Conservation (phyloP, 2,113 vertebrate species). For the Trematocara stigmaticum region DNA sequence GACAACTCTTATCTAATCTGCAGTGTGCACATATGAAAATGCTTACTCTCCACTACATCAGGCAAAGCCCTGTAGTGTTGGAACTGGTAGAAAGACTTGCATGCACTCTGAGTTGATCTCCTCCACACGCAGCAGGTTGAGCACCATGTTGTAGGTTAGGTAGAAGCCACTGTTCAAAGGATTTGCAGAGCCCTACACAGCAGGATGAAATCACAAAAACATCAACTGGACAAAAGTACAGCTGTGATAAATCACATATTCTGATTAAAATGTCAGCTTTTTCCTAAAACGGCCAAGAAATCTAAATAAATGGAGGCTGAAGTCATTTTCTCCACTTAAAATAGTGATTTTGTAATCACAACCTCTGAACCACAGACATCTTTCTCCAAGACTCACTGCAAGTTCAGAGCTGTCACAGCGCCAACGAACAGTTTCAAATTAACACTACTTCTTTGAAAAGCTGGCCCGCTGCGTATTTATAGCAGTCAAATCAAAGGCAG, state of each 20-base stretch:
- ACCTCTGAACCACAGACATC: background rate
- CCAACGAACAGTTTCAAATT: background rate
- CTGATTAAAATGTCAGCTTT: background rate
- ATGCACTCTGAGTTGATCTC: conserved; percentile 98
- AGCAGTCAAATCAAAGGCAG: background rate
- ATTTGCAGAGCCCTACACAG: conserved; percentile 82
- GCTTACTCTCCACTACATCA: conserved; percentile 92
- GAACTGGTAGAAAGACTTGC: conserved; percentile 98
- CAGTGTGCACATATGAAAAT: background rate
- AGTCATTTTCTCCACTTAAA: background rate
- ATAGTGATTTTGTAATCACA: background rate
- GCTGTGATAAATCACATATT: background rate
- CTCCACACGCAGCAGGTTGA: conserved; percentile 93
- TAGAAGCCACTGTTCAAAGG: conserved; percentile 95
- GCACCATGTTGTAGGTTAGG: conserved; percentile 96
- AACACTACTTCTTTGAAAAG: background rate
- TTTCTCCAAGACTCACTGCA: background rate
- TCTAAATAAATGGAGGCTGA: background rate
- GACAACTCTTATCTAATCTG: background rate
- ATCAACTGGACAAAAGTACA: background rate
- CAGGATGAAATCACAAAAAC: background rate
- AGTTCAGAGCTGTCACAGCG: background rate
- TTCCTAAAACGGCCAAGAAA: background rate
- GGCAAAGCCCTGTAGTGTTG: conserved; percentile 95
- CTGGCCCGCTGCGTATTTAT: background rate